Evolutionary conservation across 2,888 invertebrate species (phyloP).

Genomic region (Polymixis flavicincta): DNA sequence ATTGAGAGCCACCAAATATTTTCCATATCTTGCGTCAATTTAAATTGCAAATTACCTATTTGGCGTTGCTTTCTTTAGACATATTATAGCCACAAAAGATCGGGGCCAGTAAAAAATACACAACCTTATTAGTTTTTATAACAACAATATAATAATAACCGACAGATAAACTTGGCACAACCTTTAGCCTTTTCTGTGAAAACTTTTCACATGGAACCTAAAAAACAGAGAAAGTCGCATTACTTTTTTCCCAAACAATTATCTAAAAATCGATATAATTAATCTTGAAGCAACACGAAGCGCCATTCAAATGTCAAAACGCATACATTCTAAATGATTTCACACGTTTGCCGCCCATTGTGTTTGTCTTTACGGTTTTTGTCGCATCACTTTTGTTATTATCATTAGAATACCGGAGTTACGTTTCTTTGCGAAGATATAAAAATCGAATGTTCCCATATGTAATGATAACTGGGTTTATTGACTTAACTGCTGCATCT

Average conservation of each 20-base stretch:
- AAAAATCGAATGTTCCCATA: conserved; percentile 58
- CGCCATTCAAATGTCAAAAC: conserved; percentile 63
- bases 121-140: conserved; percentile 5
- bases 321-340: conserved; percentile 58
- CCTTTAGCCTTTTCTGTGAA: conserved; percentile 16
- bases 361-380: conserved; percentile 58
- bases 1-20: not conserved
- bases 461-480: conserved; percentile 14
- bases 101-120: not conserved
- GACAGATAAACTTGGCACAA: not conserved
- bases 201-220: conserved; percentile 26
- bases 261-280: conserved; percentile 59
- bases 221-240: conserved; percentile 47
- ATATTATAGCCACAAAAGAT: not conserved
- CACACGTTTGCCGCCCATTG: conserved; percentile 63
- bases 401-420: conserved; percentile 64
- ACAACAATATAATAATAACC: not conserved
- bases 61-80: conserved; percentile 7
- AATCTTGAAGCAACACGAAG: conserved; percentile 49
- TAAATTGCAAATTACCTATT: conserved; percentile 26
- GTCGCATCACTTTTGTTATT: conserved; percentile 51
- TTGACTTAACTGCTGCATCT: not conserved
- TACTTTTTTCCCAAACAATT: conserved; percentile 54
- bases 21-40: conserved; percentile 1
- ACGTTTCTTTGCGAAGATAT: conserved; percentile 47